Percentiles rank a stretch among this genome's conserved stretches.
phyloP scores from a whole-genome alignment of 2,113 vertebrate genomes.

The Onychostruthus taczanowskii region DNA sequence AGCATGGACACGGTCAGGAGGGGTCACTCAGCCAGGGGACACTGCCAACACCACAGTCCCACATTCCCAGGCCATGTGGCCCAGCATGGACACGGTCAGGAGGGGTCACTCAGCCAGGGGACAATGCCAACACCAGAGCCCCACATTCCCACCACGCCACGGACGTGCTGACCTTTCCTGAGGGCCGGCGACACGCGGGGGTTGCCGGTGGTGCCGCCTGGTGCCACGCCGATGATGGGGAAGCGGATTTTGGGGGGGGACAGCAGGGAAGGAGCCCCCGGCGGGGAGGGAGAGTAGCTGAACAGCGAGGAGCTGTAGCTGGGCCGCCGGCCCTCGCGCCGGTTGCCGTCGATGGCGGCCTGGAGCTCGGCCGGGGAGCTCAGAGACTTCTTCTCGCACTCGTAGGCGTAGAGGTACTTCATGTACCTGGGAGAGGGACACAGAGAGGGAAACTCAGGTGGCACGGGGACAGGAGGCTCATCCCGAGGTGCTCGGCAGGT shows the following conservation, averaged over 20 bases:
- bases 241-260: conserved; percentile 84
- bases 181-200: conserved; percentile 78
- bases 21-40: no score
- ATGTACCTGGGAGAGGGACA: conserved; percentile 74
- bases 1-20: not conserved
- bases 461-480: not conserved
- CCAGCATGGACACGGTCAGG: no score
- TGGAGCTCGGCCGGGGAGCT: conserved; percentile 94
- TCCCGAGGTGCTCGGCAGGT: no score
- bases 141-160: not conserved
- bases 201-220: conserved; percentile 68
- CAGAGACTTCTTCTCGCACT: conserved; percentile 95
- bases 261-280: conserved; percentile 67
- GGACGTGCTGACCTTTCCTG: conserved; percentile 77
- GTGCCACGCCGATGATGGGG: conserved; percentile 75
- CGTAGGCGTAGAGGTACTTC: conserved; percentile 97
- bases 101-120: no score
- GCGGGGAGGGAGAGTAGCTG: conserved; percentile 77
- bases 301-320: conserved; percentile 92
- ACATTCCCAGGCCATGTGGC: no score
- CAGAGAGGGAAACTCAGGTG: not conserved
- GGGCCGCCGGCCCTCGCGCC: conserved; percentile 91
- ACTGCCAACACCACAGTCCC: no score
- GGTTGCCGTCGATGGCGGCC: conserved; percentile 94
- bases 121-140: fast-evolving